A percentile compares a stretch with the other conserved stretches of the same genome.
These are phyloP conservation scores for Sipha flava DNA, from an alignment of 1,140 invertebrate genomes.

Conservation along the genomic window DNA sequence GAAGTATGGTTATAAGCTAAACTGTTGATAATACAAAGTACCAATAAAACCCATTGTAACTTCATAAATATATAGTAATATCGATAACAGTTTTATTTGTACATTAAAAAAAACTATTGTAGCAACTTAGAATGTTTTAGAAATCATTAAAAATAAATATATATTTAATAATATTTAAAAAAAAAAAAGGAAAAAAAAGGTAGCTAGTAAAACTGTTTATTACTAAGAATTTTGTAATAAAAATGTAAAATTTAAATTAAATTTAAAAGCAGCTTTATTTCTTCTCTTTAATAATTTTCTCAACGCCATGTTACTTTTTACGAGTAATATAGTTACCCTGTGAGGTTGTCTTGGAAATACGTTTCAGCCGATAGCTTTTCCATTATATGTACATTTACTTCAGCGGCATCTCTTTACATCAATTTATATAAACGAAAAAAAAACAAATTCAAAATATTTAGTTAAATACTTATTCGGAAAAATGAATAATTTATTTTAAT, in stretches of 20 bases:
- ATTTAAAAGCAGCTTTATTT: constrained; percentile 1
- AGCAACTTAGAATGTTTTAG: too few relatives aligned
- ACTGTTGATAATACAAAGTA: too few relatives aligned
- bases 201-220: background rate
- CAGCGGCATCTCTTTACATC: background rate
- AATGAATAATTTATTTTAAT: background rate
- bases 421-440: background rate
- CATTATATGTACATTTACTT: background rate
- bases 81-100: too few relatives aligned
- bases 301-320: background rate
- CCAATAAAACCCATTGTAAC: too few relatives aligned
- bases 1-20: too few relatives aligned
- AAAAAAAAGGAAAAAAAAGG: background rate
- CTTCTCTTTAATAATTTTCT: background rate
- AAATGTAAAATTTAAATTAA: background rate
- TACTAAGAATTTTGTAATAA: background rate
- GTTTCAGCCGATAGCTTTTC: background rate
- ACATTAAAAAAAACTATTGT: too few relatives aligned
- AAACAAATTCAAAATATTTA: background rate
- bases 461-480: background rate
- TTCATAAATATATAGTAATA: too few relatives aligned
- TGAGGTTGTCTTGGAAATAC: background rate
- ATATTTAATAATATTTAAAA: too few relatives aligned
- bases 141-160: too few relatives aligned
- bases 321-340: background rate